Conservation (phyloP, 1,140 invertebrate genomes). For the Pseudobourletiella spinata region DNA sequence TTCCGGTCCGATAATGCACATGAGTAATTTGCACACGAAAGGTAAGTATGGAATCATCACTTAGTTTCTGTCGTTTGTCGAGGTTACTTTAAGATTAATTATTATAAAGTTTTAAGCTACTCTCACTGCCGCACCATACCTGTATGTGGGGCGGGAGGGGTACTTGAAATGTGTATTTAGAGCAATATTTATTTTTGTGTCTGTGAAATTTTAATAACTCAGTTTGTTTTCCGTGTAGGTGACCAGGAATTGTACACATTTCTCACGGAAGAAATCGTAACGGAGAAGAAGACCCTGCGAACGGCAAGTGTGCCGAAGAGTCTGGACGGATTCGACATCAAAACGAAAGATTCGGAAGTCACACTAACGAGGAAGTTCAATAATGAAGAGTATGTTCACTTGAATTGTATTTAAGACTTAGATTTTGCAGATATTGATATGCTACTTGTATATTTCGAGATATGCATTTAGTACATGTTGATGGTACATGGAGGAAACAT, state of each 20-base stretch:
- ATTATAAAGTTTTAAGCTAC: not conserved
- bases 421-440: too few relatives aligned
- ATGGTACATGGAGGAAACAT: constrained; percentile 17
- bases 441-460: too few relatives aligned
- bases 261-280: constrained; percentile 75
- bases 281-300: constrained; percentile 72
- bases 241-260: constrained; percentile 79
- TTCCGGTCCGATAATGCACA: not conserved
- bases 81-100: not conserved
- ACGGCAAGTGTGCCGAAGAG: constrained; percentile 61
- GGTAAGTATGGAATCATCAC: constrained; percentile 48
- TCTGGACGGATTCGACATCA: constrained; percentile 67
- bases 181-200: not conserved
- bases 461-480: constrained; percentile 1
- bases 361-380: constrained; percentile 60
- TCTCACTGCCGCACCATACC: not conserved
- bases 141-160: not conserved
- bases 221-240: constrained; percentile 55
- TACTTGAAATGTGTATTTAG: not conserved
- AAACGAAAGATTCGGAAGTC: constrained; percentile 65
- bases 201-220: too few relatives aligned
- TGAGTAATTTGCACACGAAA: constrained; percentile 51
- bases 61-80: too few relatives aligned
- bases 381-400: constrained; percentile 59
- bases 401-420: too few relatives aligned